Base-by-base conservation (phyloP, 2,888 invertebrate species). In the Hymenopus coronatus region DNA sequence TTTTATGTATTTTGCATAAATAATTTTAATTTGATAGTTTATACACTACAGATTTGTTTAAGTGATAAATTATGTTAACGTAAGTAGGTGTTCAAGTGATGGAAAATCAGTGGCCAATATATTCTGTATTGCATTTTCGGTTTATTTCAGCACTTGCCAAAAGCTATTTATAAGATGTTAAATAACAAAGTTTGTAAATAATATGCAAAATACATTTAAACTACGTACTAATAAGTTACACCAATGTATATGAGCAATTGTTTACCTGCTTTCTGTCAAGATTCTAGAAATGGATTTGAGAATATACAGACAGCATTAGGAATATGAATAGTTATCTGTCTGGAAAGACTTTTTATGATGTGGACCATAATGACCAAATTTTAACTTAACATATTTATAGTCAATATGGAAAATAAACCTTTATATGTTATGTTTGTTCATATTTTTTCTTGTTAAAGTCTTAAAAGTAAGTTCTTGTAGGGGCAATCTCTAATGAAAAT, bases 401-500 rank as follows among this genome's bases (percentile, higher is more conserved):
- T 70, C 84, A 84, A 88, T 84, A 88, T 81, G 54, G 84, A 84
- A 88, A 88, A 84, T 46, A 88, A 88, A 83, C 46, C 82, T 33
- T 30, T 87, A 30, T 87, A 82, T 83, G 40, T 82, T 12, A 46
- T 30, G 82, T 87, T 87, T 82, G 27, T 87, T 27, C 82, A 33
- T 40, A 15, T 28, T 87, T 9, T 88, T 33, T n/a, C n/a, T 85
- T 81, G 54, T 40, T 84, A 70, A 84, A 40, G 84, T 84, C 54
- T 84, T 85, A 88, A 82, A 85, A 85, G 28, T 84, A 88, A 88
- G 84, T 88, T 82, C 81, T 84, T 85, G 28, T 84, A 85, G 85
- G 84, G 88, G 70, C 54, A 88, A 33, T 84, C 54, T 84, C 88
- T 88, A 88, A 33, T 85, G 85, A 84, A 84, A 88, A 88, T 28